A percentile compares a stretch with the other conserved stretches of the same genome.
phyloP scores from a whole-genome alignment of 2,888 invertebrate species.

The Drosophila ezoana region DNA sequence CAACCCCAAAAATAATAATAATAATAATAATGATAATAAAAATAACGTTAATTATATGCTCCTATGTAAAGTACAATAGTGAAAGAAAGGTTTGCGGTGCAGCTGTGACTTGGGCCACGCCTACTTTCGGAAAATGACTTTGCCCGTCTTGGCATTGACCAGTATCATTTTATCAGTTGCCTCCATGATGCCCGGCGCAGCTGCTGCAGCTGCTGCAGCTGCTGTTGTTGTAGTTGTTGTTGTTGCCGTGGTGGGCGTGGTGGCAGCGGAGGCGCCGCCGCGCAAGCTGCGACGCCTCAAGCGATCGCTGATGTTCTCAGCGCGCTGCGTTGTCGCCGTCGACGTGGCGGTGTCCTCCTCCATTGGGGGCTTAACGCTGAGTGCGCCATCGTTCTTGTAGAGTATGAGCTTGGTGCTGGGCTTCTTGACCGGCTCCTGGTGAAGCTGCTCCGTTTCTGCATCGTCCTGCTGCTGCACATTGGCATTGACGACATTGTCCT shows the following conservation, averaged over 20 bases:
- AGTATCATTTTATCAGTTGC: conserved; percentile 82
- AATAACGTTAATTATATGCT: conserved; percentile 14
- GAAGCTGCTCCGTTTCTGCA: conserved; percentile 3
- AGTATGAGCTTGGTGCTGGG: conserved; percentile 77
- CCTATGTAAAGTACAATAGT: conserved; percentile 48
- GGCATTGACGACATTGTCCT: conserved; percentile 80
- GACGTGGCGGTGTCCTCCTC: conserved; percentile 25
- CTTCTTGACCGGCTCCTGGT: conserved; percentile 44
- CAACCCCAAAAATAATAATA: conserved; percentile 34
- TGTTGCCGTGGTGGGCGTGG: too few relatives aligned
- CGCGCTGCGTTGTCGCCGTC: conserved; percentile 30
- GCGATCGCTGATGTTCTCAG: conserved; percentile 82
- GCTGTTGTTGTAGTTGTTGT: conserved; percentile 2
- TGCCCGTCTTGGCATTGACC: conserved; percentile 85
- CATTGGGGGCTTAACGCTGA: conserved; percentile 72
- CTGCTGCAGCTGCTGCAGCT: conserved; percentile 56
- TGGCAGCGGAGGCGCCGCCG: conserved; percentile 27
- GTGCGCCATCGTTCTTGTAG: conserved; percentile 80
- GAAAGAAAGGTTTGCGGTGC: neutral
- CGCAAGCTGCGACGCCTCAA: conserved; percentile 81
- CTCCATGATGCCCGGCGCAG: conserved; percentile 23
- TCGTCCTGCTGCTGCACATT: conserved; percentile 56
- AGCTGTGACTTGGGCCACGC: conserved; percentile 29
- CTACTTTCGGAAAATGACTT: conserved; percentile 84
- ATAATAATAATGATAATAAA: conserved; percentile 18